Percentiles rank a stretch among this genome's conserved stretches.
These are phyloP conservation scores for Clavelina lepadiformis DNA, from an alignment of 23 tunicate genomes.

Conservation along the genomic window DNA sequence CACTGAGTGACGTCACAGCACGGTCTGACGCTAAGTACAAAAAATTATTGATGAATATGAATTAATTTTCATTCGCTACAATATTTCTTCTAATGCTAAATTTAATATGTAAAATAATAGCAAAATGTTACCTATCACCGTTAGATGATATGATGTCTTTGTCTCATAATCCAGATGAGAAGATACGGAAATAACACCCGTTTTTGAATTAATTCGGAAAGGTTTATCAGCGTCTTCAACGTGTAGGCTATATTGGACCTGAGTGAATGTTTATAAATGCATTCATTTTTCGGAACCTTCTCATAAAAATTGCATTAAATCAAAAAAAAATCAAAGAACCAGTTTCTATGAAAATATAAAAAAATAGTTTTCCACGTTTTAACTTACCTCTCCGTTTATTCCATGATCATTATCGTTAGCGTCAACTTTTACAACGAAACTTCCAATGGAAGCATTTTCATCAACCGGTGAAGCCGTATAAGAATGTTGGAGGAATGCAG, in stretches of 20 bases:
- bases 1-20: conserved; percentile 22
- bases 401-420: conserved; percentile 64
- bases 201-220: conserved; percentile 21
- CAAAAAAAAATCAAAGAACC: conserved; percentile 1
- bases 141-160: conserved; percentile 25
- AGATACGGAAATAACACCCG: conserved; percentile 27
- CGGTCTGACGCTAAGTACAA: conserved; percentile 48
- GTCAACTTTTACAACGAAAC: conserved; percentile 6
- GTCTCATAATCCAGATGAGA: conserved; percentile 51
- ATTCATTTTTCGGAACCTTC: neutral
- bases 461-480: conserved; percentile 13
- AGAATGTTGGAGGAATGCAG: conserved; percentile 28
- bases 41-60: neutral
- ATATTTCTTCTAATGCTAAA: no score
- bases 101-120: neutral
- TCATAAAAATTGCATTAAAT: neutral
- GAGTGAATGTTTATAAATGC: neutral
- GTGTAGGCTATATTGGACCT: conserved; percentile 3
- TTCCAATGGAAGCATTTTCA: conserved; percentile 38
- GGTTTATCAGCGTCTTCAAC: conserved; percentile 26
- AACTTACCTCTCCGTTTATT: conserved; percentile 56
- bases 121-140: conserved; percentile 37
- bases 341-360: no score
- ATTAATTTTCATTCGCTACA: no score
- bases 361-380: neutral